Evolutionary conservation across 37 sponge, comb jelly and placozoan genomes (phyloP), one percentile per base, ranked within the genome.

Genomic region (Bolinopsis microptera): DNA sequence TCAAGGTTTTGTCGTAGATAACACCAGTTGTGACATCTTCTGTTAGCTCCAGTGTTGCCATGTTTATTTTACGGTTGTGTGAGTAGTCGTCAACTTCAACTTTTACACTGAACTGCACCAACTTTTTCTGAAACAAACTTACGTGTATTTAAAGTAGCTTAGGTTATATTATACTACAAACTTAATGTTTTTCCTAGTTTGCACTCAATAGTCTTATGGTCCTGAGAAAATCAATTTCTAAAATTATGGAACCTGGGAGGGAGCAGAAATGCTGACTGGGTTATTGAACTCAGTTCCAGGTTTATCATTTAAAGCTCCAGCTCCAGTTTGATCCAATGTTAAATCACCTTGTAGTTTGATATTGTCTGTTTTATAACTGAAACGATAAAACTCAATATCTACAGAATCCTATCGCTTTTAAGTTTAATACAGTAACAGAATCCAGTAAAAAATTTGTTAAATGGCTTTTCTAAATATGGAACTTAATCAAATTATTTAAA

Each of bases 21-120:
- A 72, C 31, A 8, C 75, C 75, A 21, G 75, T 72, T 72, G 75
- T 72, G 3, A 72, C 75, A 72, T 21, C 5, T n/a, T 72, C 31
- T 72, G 26, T 72, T 24, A 72, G 26, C 13, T 72, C 75, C 26
- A n/a, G 75, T 72, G 3, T 5, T 3, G 75, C 31, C 31, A 72
- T n/a, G 22, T 30, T 30, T 28, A 72, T n/a, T 28, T 28, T 72
- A 2, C 31, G 26, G 18, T 30, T 23, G 31, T 48, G 5, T 72
- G 75, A 72, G 75, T 72, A 72, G 75, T 72, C 75, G 75, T 30
- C 26, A n/a, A 72, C 75, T 28, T 72, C n/a, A 30, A 72, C 18
- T 24, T 3, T 72, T n/a, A 72, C 31, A 24, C 31, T 21, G 31
- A 72, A 28, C 31, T 72, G 75, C 31, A 8, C 31, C 75, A 72